A percentile compares a stretch with the other conserved stretches of the same genome.
Evolutionary conservation across 2,797 vertebrate genomes (phyloP).

Genomic region (Tapirus indicus): DNA sequence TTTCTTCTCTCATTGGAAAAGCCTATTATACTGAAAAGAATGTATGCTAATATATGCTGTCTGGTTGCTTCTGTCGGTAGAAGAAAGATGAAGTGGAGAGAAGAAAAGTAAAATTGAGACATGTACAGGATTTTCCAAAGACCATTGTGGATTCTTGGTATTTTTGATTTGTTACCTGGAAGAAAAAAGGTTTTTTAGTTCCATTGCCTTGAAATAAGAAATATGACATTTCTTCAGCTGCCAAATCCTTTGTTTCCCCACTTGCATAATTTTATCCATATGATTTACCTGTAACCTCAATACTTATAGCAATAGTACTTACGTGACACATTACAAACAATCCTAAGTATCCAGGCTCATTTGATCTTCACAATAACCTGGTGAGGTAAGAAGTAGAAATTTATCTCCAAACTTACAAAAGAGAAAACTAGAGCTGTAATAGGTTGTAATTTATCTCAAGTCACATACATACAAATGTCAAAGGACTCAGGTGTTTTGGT

Average conservation of each 20-base stretch:
- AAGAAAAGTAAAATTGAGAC: slow-evolving; percentile 28
- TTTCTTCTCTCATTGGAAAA: background rate
- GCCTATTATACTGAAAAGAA: background rate
- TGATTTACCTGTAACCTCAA: background rate
- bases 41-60: background rate
- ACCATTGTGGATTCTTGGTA: background rate
- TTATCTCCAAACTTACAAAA: background rate
- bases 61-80: background rate
- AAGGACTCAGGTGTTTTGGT: background rate
- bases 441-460: background rate
- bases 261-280: background rate
- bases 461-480: background rate
- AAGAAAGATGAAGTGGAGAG: background rate
- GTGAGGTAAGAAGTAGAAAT: background rate
- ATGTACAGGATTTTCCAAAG: background rate
- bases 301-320: background rate
- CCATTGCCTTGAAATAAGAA: slow-evolving; percentile 3
- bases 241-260: background rate
- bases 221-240: background rate
- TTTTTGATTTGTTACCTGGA: slow-evolving; percentile 18
- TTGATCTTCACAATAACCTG: background rate
- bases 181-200: background rate
- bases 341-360: background rate
- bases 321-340: background rate
- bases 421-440: background rate